Evolutionary conservation across 2,888 invertebrate genomes (phyloP).

Genomic region (Philereme transversata): DNA sequence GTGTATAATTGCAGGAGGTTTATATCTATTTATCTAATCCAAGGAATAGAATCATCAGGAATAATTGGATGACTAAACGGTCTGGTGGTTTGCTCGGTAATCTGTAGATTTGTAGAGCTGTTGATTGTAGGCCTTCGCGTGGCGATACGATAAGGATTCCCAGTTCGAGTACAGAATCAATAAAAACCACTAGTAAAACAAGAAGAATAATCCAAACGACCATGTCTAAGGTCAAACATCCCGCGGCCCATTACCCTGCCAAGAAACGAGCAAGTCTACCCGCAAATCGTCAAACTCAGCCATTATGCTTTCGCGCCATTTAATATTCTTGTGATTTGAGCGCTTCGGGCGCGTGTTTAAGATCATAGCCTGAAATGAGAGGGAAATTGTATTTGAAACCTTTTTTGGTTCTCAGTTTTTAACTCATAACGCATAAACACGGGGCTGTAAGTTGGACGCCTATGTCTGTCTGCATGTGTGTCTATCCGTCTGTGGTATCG

Average conservation of each 20-base stretch:
- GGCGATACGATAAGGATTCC: no score
- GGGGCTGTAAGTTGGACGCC: no score
- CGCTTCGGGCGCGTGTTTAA: conserved; percentile 12
- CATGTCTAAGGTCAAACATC: conserved; percentile 25
- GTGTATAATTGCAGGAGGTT: conserved; percentile 7
- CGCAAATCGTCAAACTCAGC: conserved; percentile 37
- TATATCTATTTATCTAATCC: not conserved
- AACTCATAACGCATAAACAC: no score
- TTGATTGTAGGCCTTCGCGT: no score
- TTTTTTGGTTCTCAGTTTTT: not conserved
- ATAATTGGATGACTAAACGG: no score
- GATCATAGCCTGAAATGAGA: conserved; percentile 3
- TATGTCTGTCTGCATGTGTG: no score
- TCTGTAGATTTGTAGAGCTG: no score
- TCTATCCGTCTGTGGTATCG: no score
- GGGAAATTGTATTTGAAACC: conserved; percentile 5
- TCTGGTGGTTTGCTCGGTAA: no score
- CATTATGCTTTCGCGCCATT: conserved; percentile 39
- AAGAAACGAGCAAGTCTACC: conserved; percentile 29
- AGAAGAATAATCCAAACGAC: not conserved
- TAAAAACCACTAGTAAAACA: not conserved
- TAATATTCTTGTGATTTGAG: conserved; percentile 32
- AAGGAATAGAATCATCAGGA: no score
- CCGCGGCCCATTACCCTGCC: conserved; percentile 36
- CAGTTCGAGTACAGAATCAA: no score